phyloP scores from a whole-genome alignment of 2,888 invertebrate species.

The Agapostemon virescens region DNA sequence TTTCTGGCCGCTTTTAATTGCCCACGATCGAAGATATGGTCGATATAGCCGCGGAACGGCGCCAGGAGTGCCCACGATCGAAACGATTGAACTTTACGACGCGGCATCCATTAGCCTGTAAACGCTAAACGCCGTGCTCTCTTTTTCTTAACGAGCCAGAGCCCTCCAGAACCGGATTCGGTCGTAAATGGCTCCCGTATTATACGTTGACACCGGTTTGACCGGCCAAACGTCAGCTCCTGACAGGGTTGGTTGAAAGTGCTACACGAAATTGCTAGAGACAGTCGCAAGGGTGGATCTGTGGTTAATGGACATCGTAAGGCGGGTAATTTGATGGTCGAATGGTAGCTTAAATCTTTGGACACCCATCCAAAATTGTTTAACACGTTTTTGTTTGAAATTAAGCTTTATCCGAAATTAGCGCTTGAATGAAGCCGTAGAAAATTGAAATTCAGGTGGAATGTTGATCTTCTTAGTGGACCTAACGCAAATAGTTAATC shows the following conservation, averaged over 20 bases:
- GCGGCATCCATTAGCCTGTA: background rate
- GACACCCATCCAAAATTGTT: too few relatives aligned
- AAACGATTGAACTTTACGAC: background rate
- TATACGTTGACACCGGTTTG: background rate
- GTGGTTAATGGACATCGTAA: too few relatives aligned
- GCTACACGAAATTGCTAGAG: background rate
- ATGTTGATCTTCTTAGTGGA: too few relatives aligned
- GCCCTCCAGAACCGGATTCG: background rate
- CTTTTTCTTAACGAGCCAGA: background rate
- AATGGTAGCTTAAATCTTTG: too few relatives aligned
- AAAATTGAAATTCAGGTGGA: too few relatives aligned
- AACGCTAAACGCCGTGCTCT: background rate
- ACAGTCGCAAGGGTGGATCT: too few relatives aligned
- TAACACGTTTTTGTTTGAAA: too few relatives aligned
- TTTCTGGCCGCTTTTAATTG: slow-evolving; percentile 11
- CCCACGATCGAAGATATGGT: background rate
- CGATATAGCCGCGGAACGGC: too few relatives aligned
- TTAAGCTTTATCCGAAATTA: too few relatives aligned
- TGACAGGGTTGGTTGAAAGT: background rate
- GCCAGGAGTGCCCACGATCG: background rate
- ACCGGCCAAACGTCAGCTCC: background rate
- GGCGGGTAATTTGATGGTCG: too few relatives aligned
- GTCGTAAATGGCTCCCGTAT: background rate
- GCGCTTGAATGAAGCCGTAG: too few relatives aligned
- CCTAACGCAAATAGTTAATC: too few relatives aligned